Conservation (phyloP, 2,797 vertebrate genomes). For the Chaetodon trifasciatus region DNA sequence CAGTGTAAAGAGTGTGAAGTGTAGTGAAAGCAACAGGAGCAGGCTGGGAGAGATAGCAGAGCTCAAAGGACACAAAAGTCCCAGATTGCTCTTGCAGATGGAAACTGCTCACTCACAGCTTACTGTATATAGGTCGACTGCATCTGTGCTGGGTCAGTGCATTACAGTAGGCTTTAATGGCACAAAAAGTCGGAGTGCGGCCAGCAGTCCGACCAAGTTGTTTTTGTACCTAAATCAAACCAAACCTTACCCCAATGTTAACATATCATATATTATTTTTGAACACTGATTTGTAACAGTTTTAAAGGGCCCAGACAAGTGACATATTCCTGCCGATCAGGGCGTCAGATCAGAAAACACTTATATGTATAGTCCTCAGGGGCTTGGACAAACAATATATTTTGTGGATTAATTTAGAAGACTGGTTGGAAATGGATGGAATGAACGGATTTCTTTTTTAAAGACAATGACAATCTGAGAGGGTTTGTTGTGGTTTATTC, state of each 20-base stretch:
- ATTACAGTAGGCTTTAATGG: slow-evolving; percentile 64
- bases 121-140: slow-evolving; percentile 77
- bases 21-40: slow-evolving; percentile 60
- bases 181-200: slow-evolving; percentile 48
- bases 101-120: slow-evolving; percentile 76
- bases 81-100: slow-evolving; percentile 73
- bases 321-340: too few relatives aligned
- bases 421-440: background rate
- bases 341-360: background rate
- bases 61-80: slow-evolving; percentile 59
- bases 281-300: background rate
- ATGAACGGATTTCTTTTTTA: background rate
- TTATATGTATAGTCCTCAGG: background rate
- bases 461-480: background rate
- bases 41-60: slow-evolving; percentile 56
- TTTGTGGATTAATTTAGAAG: too few relatives aligned
- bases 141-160: slow-evolving; percentile 75
- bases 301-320: background rate
- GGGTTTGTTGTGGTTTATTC: too few relatives aligned
- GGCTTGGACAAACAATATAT: background rate
- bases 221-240: background rate
- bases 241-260: background rate
- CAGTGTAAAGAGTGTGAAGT: slow-evolving; percentile 73
- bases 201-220: background rate
- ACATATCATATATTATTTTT: background rate